These are phyloP conservation scores for Coenonympha arcania DNA, from an alignment of 2,888 invertebrate genomes.

Conservation along the genomic window DNA sequence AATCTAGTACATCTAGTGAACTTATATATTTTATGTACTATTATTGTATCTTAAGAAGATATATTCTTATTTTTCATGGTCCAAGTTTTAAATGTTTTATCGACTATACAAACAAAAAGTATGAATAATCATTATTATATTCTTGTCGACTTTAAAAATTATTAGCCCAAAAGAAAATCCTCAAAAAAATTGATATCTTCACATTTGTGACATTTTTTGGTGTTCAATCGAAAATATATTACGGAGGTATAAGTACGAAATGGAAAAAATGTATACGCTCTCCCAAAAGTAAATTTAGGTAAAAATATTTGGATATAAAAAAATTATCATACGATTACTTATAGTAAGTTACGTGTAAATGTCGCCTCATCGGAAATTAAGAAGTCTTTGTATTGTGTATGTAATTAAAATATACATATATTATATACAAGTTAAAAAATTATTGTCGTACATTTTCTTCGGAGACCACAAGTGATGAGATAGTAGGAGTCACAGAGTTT, in stretches of 20 bases:
- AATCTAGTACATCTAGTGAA: conserved; percentile 50
- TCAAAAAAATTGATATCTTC: conserved; percentile 65
- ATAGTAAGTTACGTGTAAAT: conserved; percentile 68
- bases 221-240: conserved; percentile 71
- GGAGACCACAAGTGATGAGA: conserved; percentile 60
- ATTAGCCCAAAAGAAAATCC: conserved; percentile 67
- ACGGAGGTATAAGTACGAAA: conserved; percentile 52
- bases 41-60: conserved; percentile 74
- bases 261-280: conserved; percentile 72
- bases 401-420: conserved; percentile 73
- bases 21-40: conserved; percentile 75
- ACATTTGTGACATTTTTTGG: conserved; percentile 72
- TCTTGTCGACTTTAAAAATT: conserved; percentile 70
- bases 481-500: conserved; percentile 43
- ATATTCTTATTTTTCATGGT: conserved; percentile 75
- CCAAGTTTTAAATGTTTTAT: conserved; percentile 75
- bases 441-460: conserved; percentile 69
- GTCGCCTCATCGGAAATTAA: conserved; percentile 70
- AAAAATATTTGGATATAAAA: conserved; percentile 72
- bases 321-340: conserved; percentile 67
- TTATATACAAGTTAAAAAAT: conserved; percentile 69
- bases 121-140: conserved; percentile 73
- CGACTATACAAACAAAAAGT: conserved; percentile 75
- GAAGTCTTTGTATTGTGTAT: conserved; percentile 72
- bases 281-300: conserved; percentile 68